phyloP scores from a whole-genome alignment of 2,888 invertebrate species.

The Tetranychus truncatus region DNA sequence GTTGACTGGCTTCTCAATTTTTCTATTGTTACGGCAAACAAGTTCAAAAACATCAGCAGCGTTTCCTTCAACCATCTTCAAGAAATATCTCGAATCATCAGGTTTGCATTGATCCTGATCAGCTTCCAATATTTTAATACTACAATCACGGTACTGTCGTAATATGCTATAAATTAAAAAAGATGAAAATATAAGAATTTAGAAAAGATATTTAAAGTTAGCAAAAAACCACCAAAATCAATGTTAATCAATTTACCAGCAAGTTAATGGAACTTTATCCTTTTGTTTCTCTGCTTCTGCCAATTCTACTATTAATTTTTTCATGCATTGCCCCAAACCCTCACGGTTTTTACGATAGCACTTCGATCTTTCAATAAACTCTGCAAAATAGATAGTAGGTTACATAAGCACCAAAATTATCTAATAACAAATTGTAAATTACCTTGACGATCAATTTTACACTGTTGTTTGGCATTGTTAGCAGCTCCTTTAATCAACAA shows the following conservation, averaged over 20 bases:
- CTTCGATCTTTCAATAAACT: background rate
- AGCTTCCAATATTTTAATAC: background rate
- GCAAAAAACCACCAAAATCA: background rate
- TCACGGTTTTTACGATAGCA: slow-evolving; percentile 5
- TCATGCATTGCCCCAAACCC: background rate
- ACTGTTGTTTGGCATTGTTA: slow-evolving; percentile 2
- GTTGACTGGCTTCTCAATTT: background rate
- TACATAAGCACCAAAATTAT: background rate
- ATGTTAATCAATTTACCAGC: background rate
- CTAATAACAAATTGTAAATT: background rate
- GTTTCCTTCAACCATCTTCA: slow-evolving; percentile 2
- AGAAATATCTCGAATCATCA: background rate
- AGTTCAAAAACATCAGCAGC: slow-evolving; percentile 5
- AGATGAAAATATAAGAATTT: background rate
- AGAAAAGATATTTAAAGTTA: background rate
- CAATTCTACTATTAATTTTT: background rate
- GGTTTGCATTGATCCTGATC: background rate
- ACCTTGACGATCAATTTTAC: slow-evolving; percentile 5
- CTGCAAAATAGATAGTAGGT: background rate
- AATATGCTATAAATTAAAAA: background rate
- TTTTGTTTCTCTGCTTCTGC: background rate
- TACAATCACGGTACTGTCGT: background rate
- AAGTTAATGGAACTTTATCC: background rate
- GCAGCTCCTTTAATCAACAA: slow-evolving; percentile 5
- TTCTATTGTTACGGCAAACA: background rate